phyloP scores from a whole-genome alignment of 2,797 vertebrate species.

The Mus spretus region DNA sequence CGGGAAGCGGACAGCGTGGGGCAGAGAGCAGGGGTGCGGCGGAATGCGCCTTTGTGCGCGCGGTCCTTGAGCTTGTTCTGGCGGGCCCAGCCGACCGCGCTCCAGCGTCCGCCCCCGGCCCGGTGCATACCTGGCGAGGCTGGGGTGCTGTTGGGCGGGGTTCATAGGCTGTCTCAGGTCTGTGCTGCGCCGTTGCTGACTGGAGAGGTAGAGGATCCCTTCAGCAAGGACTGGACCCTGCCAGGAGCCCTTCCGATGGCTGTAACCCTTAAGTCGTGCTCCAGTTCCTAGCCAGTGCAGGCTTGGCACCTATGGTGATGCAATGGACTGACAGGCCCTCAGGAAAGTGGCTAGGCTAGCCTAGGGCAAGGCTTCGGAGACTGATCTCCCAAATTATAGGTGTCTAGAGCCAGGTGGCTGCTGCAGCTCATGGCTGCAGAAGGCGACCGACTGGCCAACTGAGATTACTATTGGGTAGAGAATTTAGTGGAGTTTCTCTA shows the following conservation, averaged over 20 bases:
- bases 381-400: neutral
- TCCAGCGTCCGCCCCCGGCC: slow-evolving; percentile 5
- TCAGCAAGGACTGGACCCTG: neutral
- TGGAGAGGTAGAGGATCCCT: neutral
- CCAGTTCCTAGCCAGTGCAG: too few relatives aligned
- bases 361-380: neutral
- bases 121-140: slow-evolving; percentile 20
- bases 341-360: too few relatives aligned
- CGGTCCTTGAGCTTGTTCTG: neutral
- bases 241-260: neutral
- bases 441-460: too few relatives aligned
- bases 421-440: neutral
- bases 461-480: neutral
- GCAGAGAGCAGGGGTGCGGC: slow-evolving; percentile 10
- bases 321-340: neutral
- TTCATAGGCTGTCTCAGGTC: neutral
- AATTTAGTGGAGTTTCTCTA: neutral
- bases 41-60: neutral
- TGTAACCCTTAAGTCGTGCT: neutral
- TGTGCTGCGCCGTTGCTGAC: neutral
- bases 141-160: neutral
- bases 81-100: neutral
- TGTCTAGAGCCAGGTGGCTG: neutral
- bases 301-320: neutral
- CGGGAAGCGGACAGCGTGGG: neutral